phyloP scores from a whole-genome alignment of 2,797 vertebrate species.

The Cetoscarus ocellatus region DNA sequence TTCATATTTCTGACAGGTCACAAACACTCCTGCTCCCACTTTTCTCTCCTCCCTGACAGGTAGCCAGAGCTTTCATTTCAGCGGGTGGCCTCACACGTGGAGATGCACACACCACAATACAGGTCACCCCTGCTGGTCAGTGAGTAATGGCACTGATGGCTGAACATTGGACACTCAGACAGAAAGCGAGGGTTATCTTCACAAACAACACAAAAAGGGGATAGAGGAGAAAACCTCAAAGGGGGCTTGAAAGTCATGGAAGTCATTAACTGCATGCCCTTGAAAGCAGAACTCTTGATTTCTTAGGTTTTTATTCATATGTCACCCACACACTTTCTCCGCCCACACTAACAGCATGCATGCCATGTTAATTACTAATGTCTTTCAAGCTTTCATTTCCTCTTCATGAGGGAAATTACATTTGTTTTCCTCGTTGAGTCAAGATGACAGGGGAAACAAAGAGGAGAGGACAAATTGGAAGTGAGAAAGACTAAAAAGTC shows the following conservation, averaged over 20 bases:
- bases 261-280: slow-evolving; percentile 68
- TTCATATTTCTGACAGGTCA: slow-evolving; percentile 14
- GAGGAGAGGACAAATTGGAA: slow-evolving; percentile 55
- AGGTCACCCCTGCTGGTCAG: slow-evolving; percentile 69
- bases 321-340: slow-evolving; percentile 55
- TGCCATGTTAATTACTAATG: slow-evolving; percentile 70
- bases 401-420: slow-evolving; percentile 66
- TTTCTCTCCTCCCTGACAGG: slow-evolving; percentile 43
- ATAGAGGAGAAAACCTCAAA: slow-evolving; percentile 41
- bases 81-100: slow-evolving; percentile 60
- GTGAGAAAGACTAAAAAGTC: slow-evolving; percentile 49
- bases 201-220: slow-evolving; percentile 60
- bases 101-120: slow-evolving; percentile 35
- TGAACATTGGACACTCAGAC: slow-evolving; percentile 61
- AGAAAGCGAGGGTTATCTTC: slow-evolving; percentile 65
- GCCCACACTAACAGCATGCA: slow-evolving; percentile 54
- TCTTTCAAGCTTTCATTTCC: slow-evolving; percentile 72
- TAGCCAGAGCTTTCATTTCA: slow-evolving; percentile 65
- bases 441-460: slow-evolving; percentile 69
- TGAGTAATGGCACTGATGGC: slow-evolving; percentile 66
- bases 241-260: slow-evolving; percentile 42
- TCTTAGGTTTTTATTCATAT: slow-evolving; percentile 60
- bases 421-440: slow-evolving; percentile 69
- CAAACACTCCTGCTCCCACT: slow-evolving; percentile 32
- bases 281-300: slow-evolving; percentile 61